These are phyloP conservation scores for Parazoanthus atlanticus DNA, from an alignment of 92 coral and sea anemone species.

Conservation along the genomic window DNA sequence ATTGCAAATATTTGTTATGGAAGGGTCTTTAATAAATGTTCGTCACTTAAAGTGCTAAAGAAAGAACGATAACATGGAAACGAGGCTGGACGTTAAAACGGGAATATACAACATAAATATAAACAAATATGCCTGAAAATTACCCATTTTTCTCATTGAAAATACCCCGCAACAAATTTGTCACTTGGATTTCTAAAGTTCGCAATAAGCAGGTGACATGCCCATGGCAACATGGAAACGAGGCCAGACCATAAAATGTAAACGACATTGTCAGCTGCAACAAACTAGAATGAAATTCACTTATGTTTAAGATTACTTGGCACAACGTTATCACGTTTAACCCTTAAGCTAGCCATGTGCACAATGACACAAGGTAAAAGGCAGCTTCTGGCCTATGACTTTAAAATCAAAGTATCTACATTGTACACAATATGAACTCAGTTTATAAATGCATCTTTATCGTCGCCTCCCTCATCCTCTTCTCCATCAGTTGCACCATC, in stretches of 20 bases:
- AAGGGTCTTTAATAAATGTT: conserved; percentile 1
- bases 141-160: conserved; percentile 20
- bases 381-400: conserved; percentile 8
- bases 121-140: no score
- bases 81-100: conserved; percentile 2
- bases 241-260: conserved; percentile 8
- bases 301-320: conserved; percentile 12
- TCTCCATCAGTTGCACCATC: conserved; percentile 13
- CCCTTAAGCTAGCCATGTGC: not conserved
- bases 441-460: not conserved
- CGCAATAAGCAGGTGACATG: conserved; percentile 10
- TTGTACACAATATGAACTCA: not conserved
- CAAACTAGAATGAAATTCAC: conserved; percentile 16
- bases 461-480: not conserved
- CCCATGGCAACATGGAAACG: conserved; percentile 21
- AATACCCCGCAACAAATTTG: not conserved
- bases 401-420: conserved; percentile 9
- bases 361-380: not conserved
- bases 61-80: conserved; percentile 7
- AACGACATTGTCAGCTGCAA: conserved; percentile 16
- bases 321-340: conserved; percentile 11
- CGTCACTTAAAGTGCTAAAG: conserved; percentile 3
- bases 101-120: no score
- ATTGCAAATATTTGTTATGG: conserved; percentile 9
- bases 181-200: not conserved